A percentile compares a stretch with the other conserved stretches of the same genome.
phyloP scores from a whole-genome alignment of 2,797 vertebrate species.

The Prunella strophiata region DNA sequence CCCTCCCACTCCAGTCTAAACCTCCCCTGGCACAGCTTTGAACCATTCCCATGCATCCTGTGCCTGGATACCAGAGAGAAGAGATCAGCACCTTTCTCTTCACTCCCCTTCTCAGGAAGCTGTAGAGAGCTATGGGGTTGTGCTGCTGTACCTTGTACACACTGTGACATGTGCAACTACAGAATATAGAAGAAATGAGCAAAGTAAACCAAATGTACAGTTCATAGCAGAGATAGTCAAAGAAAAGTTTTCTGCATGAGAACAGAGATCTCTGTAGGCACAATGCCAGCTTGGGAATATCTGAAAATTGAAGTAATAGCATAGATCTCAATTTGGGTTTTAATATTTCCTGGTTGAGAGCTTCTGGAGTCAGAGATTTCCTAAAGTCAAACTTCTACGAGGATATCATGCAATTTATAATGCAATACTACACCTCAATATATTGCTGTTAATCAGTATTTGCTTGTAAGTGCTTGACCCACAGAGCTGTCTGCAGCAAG shows the following conservation, averaged over 20 bases:
- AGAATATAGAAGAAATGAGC: neutral
- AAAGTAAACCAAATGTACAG: neutral
- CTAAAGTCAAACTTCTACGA: neutral
- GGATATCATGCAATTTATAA: neutral
- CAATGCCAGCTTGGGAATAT: neutral
- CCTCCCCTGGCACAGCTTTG: neutral
- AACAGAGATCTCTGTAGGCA: neutral
- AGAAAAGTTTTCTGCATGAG: neutral
- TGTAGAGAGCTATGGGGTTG: neutral
- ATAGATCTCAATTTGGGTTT: neutral
- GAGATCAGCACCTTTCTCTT: neutral
- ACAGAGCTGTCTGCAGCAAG: neutral
- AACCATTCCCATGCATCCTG: neutral
- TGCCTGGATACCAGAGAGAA: neutral
- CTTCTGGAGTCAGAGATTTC: neutral
- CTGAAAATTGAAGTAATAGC: neutral
- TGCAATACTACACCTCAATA: neutral
- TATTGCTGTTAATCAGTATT: neutral
- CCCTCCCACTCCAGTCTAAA: neutral
- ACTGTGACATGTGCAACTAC: neutral
- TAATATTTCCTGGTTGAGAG: neutral
- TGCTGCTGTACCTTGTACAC: neutral
- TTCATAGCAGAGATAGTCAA: neutral
- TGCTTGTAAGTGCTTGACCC: neutral
- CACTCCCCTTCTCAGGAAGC: neutral